Base-by-base conservation (phyloP, 2,113 vertebrate species). In the Edolisoma coerulescens region DNA sequence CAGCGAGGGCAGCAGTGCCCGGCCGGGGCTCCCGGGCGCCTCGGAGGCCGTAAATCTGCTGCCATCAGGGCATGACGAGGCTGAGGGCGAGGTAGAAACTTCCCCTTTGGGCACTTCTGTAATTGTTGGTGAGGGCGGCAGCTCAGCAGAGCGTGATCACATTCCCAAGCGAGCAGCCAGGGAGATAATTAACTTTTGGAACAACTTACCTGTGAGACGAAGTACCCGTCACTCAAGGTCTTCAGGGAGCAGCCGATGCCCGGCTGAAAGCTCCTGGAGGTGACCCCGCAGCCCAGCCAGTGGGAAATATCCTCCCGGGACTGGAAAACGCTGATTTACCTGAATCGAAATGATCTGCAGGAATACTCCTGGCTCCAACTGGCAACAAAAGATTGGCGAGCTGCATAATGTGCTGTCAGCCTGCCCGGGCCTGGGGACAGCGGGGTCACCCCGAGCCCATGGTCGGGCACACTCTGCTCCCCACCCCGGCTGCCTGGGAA, bases 171-270 rank as follows among this genome's bases (percentile, higher is more conserved):
- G 74, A 96, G 93, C 81, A 70, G 77, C 70, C 93, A 67, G 71
- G 87, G 85, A 94, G 95, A 85, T 93, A 94, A 96, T 96, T 96
- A 95, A 95, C 92, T 95, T 91, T 86, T 23, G 93, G 95, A 95
- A 86, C 90, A 86, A 80, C 54, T 92, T 83, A 90, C 91, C 94
- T 91, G 94, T 1, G 85, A 93, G 93, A 91, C 4, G 3, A 63
- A 90, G 63, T 13, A 78, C 80, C 87, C 91, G 89, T 91, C 91
- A 77, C 69, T 94, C 81, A 79, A 87, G 93, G 89, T 84, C 94
- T 75, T 69, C 28, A 9, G 4, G 7, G 86, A 96, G 76, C 42
- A 3, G 16, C 13, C 2, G 6, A 82, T 64, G 28, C 52, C 67
- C 44, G 9, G 44, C 73, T 24, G 81, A 23, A 17, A 64, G 61